Conservation (phyloP, 2,888 invertebrate genomes). For the Tenthredo distinguenda region DNA sequence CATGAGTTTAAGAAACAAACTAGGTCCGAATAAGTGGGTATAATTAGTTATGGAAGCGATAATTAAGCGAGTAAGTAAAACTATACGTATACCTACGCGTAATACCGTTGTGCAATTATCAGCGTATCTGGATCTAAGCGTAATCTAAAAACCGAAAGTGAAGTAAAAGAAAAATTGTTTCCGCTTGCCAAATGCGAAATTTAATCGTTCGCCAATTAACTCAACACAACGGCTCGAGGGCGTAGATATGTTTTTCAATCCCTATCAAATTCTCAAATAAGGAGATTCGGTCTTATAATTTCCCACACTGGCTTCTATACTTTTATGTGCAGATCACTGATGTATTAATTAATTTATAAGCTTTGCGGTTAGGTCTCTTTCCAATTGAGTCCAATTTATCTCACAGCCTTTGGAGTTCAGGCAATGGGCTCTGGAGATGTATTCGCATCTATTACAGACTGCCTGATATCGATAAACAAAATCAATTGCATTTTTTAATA, state of each 20-base stretch:
- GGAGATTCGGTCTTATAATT: constrained; percentile 15
- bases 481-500: neutral
- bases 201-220: constrained; percentile 6
- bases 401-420: neutral
- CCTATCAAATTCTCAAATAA: neutral
- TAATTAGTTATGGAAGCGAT: constrained; percentile 6
- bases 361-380: neutral
- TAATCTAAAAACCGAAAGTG: constrained; percentile 23
- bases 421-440: neutral
- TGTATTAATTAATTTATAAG: neutral
- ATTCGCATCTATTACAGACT: neutral
- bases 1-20: neutral
- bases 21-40: neutral
- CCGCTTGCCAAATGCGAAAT: constrained; percentile 17
- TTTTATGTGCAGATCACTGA: constrained; percentile 7
- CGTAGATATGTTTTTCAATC: neutral
- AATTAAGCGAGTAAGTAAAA: constrained; percentile 31
- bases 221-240: neutral
- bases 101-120: constrained; percentile 24
- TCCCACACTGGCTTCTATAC: too few species aligned
- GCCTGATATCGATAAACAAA: neutral
- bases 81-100: neutral
- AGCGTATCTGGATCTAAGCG: neutral
- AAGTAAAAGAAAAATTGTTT: neutral
- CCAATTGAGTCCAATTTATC: constrained; percentile 19